Evolutionary conservation across 2,113 vertebrate genomes (phyloP).

Genomic region (Ciconia stormi): DNA sequence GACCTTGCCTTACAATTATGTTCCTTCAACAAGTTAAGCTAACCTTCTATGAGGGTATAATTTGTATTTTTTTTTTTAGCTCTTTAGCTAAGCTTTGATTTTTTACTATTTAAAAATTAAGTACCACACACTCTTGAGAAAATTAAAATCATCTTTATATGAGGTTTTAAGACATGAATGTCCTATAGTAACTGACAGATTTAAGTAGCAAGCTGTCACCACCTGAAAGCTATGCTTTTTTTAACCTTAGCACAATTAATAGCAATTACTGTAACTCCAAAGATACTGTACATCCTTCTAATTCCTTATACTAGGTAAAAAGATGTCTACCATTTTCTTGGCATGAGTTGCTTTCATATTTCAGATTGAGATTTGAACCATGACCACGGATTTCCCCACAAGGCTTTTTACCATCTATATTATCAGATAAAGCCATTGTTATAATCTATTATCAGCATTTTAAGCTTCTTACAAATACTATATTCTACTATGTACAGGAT

Average conservation of each 20-base stretch:
- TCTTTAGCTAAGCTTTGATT: neutral
- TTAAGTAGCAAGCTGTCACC: neutral
- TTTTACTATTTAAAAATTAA: neutral
- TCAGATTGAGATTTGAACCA: neutral
- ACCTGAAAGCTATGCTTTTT: neutral
- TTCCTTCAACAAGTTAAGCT: neutral
- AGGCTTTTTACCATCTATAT: neutral
- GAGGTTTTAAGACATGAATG: neutral
- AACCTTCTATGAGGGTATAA: neutral
- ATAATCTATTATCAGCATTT: neutral
- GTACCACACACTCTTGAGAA: neutral
- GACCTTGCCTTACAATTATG: neutral
- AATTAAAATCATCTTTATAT: neutral
- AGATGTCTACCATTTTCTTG: neutral
- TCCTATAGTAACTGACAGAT: neutral
- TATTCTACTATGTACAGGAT: neutral
- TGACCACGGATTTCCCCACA: neutral
- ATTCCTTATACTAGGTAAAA: neutral
- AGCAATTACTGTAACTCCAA: neutral
- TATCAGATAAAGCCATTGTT: neutral
- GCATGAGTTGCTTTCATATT: neutral
- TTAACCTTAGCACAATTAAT: neutral
- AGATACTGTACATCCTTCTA: neutral
- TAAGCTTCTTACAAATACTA: neutral
- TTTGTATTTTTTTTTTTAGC: neutral